Base-by-base conservation (phyloP, 2,888 invertebrate genomes). In the Drosophila cracens region DNA sequence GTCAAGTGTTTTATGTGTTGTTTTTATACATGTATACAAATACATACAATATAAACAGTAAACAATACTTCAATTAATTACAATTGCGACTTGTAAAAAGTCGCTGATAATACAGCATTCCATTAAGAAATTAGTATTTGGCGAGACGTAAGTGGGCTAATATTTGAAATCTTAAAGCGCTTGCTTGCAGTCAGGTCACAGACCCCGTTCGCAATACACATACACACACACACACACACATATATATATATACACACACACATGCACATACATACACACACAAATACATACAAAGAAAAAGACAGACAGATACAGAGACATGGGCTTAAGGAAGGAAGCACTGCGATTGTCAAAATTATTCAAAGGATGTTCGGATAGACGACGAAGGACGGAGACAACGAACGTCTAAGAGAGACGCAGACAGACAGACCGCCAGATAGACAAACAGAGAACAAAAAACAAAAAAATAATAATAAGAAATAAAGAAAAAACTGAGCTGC, bases 311-410 rank as follows among this genome's bases (percentile, higher is more conserved):
- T 2, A 18, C 10, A 34, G 11, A 16, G 27, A 46, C 18, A n/a
- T 38, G 56, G 80, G 52, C 63, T 66, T 62, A 65, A 60, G 81
- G 73, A 76, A 81, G 78, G 76, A 76, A 71, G 71, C 68, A 27
- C 31, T 60, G 81, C 73, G 77, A 78, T 78, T 78, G 78, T 80
- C 78, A 78, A 78, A 78, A 78, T 69, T 63, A 74, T 81, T 58
- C 76, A 70, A 73, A 81, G 79, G 70, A 67, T 70, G 71, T 46
- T 59, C 51, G 51, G 31, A 52, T 57, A 57, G 38, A 67, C 43
- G 57, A 57, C 53, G 59, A 51, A 68, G 34, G 49, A 56, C 58
- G 57, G 49, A 66, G 38, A 59, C 54, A 59, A 57, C 52, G 57
- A 57, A 52, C 48, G 62, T 40, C 54, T 65, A 52, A 38, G 54